phyloP scores from a whole-genome alignment of 2,888 invertebrate genomes.

The Corbicula japonica region DNA sequence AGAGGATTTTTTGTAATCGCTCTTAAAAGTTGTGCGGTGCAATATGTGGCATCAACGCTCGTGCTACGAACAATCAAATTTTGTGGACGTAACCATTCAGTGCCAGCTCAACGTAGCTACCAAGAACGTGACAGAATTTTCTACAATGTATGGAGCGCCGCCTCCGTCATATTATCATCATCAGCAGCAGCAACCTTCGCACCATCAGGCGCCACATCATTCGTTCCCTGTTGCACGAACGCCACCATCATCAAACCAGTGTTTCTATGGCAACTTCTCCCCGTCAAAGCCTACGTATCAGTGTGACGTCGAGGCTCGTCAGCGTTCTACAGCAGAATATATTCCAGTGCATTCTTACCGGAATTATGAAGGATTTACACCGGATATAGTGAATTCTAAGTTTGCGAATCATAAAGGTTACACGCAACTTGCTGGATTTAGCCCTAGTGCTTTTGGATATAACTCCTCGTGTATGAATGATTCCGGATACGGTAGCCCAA shows the following conservation, averaged over 20 bases:
- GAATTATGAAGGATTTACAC: no score
- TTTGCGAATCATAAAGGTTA: no score
- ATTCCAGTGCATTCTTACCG: background rate
- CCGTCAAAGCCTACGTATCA: constrained; percentile 30
- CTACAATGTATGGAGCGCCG: constrained; percentile 42
- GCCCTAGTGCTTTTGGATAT: constrained; percentile 6
- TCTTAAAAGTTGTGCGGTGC: no score
- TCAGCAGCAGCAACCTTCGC: no score
- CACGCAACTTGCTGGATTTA: constrained; percentile 9
- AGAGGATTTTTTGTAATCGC: no score
- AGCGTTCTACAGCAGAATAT: background rate
- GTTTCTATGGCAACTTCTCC: no score
- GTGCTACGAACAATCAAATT: constrained; percentile 51
- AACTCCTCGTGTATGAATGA: constrained; percentile 51
- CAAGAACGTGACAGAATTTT: constrained; percentile 51
- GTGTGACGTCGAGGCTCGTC: constrained; percentile 28
- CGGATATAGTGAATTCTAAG: no score
- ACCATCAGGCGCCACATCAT: constrained; percentile 15
- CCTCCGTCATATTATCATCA: no score
- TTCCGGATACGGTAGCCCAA: constrained; percentile 64
- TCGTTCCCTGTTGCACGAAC: background rate
- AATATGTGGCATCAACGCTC: constrained; percentile 57
- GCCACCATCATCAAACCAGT: no score
- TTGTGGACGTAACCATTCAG: constrained; percentile 65
- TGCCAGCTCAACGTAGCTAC: constrained; percentile 63